A percentile compares a stretch with the other conserved stretches of the same genome.
phyloP scores from a whole-genome alignment of 1,140 invertebrate species.

The Drosophila prosaltans region DNA sequence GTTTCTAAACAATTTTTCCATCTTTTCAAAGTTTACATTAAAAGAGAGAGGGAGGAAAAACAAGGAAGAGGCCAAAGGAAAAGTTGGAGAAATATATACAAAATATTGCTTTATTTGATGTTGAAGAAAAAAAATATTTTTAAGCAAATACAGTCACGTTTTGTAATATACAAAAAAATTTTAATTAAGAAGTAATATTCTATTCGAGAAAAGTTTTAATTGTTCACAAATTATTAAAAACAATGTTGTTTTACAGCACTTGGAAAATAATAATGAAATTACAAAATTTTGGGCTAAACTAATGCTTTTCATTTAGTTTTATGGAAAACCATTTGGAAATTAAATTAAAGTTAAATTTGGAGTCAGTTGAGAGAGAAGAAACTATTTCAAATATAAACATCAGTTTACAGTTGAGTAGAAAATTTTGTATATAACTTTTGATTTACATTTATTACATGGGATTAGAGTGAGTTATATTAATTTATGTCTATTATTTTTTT shows the following conservation, averaged over 20 bases:
- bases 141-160: background rate
- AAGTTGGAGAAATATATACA: constrained; percentile 45
- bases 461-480: background rate
- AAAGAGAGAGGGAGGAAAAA: constrained; percentile 29
- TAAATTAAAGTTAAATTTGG: no score
- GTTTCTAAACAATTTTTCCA: constrained; percentile 33
- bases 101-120: constrained; percentile 23
- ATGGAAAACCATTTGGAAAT: no score
- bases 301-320: no score
- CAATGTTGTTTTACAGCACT: no score
- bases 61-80: background rate
- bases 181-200: background rate
- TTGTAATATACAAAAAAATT: background rate
- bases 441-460: background rate
- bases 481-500: background rate
- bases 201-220: background rate
- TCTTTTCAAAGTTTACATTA: constrained; percentile 21
- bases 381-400: no score
- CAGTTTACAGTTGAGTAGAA: background rate
- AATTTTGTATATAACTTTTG: background rate
- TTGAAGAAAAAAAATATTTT: background rate
- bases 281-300: no score
- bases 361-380: background rate
- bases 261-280: background rate
- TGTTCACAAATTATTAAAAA: background rate